phyloP scores from a whole-genome alignment of 1,140 invertebrate genomes.

The Diploscapter pachys region DNA sequence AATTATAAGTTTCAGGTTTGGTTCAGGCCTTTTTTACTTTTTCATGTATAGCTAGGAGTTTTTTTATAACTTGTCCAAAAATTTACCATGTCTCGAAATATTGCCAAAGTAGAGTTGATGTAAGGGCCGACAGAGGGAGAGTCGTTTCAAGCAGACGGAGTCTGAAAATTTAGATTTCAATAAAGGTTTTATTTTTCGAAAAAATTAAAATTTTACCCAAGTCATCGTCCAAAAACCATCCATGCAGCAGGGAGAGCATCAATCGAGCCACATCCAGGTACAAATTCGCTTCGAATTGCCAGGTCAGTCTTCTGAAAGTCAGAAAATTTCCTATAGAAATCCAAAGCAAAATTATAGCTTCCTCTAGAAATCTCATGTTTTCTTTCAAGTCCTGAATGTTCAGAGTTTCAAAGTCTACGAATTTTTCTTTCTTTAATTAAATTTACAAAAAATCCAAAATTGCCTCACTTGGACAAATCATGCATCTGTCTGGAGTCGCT shows the following conservation, averaged over 20 bases:
- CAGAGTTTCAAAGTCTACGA: too few relatives aligned
- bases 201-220: conserved; percentile 69
- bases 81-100: conserved; percentile 76
- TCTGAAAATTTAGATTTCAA: background rate
- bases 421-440: too few relatives aligned
- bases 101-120: conserved; percentile 92
- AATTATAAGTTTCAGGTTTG: conserved; percentile 29
- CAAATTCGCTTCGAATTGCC: conserved; percentile 66
- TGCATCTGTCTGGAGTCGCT: too few relatives aligned
- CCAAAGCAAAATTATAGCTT: background rate
- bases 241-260: conserved; percentile 87
- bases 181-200: background rate
- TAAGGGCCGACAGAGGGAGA: conserved; percentile 84
- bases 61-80: too few relatives aligned
- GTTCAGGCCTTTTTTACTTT: too few relatives aligned
- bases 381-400: too few relatives aligned
- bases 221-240: conserved; percentile 91
- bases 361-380: too few relatives aligned
- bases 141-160: conserved; percentile 79
- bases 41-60: too few relatives aligned
- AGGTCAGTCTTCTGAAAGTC: conserved; percentile 24
- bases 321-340: background rate
- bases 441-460: too few relatives aligned
- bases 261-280: conserved; percentile 95
- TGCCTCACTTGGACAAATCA: too few relatives aligned